Percentiles rank a stretch among this genome's conserved stretches.
These are phyloP conservation scores for Cabera pusaria DNA, from an alignment of 2,888 invertebrate species.

Conservation along the genomic window DNA sequence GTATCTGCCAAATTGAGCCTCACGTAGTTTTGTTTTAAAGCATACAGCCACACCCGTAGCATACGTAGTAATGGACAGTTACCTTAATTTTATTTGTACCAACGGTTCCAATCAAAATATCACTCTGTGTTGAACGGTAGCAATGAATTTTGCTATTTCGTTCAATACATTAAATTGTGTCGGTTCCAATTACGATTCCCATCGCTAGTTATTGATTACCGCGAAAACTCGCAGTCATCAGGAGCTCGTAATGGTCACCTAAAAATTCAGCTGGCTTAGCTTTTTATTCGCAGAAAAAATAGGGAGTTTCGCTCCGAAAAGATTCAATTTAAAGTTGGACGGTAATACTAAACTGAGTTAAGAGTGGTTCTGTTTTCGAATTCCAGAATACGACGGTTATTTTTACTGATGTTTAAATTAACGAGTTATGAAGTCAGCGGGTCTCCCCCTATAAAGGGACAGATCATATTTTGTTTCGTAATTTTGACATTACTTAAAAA, in stretches of 20 bases:
- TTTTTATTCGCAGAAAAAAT: background rate
- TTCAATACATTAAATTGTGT: constrained; percentile 23
- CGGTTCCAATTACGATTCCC: constrained; percentile 14
- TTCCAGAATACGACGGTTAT: constrained; percentile 31
- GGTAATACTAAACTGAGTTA: constrained; percentile 38
- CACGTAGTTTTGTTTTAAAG: too few species aligned
- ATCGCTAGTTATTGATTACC: constrained; percentile 17
- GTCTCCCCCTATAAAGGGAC: too few species aligned
- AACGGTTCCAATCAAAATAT: too few species aligned
- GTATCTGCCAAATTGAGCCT: too few species aligned
- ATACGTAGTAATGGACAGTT: too few species aligned
- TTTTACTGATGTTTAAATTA: constrained; percentile 15
- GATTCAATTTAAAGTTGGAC: constrained; percentile 36
- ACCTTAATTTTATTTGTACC: too few species aligned
- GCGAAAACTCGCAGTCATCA: constrained; percentile 10
- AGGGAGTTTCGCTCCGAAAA: constrained; percentile 23
- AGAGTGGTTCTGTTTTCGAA: constrained; percentile 31
- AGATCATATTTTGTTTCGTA: too few species aligned
- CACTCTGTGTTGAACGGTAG: too few species aligned
- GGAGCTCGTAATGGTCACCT: constrained; percentile 5
- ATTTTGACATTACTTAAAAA: too few species aligned
- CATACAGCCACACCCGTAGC: too few species aligned
- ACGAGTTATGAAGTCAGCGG: background rate
- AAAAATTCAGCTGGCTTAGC: constrained; percentile 7
- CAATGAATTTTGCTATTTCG: background rate